Evolutionary conservation across 1,140 invertebrate species (phyloP), one percentile per base, ranked within the genome.

Genomic region (Copidosoma floridanum): DNA sequence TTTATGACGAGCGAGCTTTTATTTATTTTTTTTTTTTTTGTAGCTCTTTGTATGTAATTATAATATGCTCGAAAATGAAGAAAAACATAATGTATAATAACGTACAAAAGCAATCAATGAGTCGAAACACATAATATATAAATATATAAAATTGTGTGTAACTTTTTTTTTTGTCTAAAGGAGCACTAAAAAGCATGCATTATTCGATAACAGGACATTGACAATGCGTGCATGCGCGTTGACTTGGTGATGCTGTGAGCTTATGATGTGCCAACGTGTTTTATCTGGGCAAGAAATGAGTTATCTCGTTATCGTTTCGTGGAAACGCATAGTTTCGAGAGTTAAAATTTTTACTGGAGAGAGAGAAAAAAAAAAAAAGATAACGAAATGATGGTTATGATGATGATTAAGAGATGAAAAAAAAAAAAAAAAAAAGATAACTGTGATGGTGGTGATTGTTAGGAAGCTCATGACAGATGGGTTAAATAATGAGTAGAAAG

Each of bases 191-290:
- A 61, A 61, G 65, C 68, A 72, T 61, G 52, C 59, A 55, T 55
- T 54, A 74, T 65, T 75, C 65, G 71, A 70, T 73, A 74, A 79
- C 75, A 79, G 78, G 78, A 80, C 78, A 80, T 80, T 80, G 78
- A 80, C 78, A 79, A 80, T 78, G 76, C 77, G 76, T 77, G 72
- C 77, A 77, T 79, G 77, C 75, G 73, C 72, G 72, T 75, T 75
- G 71, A 75, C 73, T 71, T 77, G 77, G 78, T 80, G 78, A 80
- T 79, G 71, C 75, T 70, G 70, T 57, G 63, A 52, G 57, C 53
- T 61, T 74, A 79, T 78, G 79, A 79, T 79, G 78, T 80, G 78
- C 79, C 78, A 81, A 81, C 78, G 74, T 71, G 63, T 59, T 52
- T n/a, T 18, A 6, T 35, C 32, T 35, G 6, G 6, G 32, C 14